Evolutionary conservation across 2,797 vertebrate genomes (phyloP), one percentile per base, ranked within the genome.

Genomic region (Helostoma temminkii): DNA sequence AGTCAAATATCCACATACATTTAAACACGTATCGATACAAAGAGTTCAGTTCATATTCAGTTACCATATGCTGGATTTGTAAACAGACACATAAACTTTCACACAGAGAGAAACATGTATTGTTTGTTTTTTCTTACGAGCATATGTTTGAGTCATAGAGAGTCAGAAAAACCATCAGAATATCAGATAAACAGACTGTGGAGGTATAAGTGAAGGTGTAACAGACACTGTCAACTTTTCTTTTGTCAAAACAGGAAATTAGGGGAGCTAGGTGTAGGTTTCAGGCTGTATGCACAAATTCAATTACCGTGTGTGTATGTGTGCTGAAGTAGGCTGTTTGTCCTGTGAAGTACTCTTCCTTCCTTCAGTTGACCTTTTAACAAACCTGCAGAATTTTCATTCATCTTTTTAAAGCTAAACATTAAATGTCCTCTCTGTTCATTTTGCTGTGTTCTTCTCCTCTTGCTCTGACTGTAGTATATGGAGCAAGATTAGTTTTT

Each of bases 211-310:
- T 66, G 59, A 63, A 67, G 61, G 41, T 78, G 63, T 60, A 34
- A 60, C 36, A 75, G 52, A 57, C 43, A 66, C 41, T 71, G 24
- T 55, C 48, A 30, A 36, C 54, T 57, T 64, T 66, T 54, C 74
- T 72, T 76, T 54, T 55, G 32, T 55, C 66, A 63, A 72, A 78
- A 82, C 84, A 87, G 82, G 87, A 91, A 90, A 86, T 89, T 76
- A 74, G 74, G 46, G 55, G 66, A 68, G 55, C 60, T 28, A 54
- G 58, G 74, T 81, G 70, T 79, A 59, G 62, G 47, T 79, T 77
- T 4, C 56, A 75, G 65, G 73, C 79, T 46, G 49, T 58, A 32
- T 63, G 60, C 59, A 71, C 45, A 52, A 47, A 67, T 69, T 86
- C 58, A 89, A 84, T 74, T 77, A 81, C 75, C 53, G 62, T 14